Conservation (phyloP, 2,113 vertebrate species). For the Microcebus jonahi region DNA sequence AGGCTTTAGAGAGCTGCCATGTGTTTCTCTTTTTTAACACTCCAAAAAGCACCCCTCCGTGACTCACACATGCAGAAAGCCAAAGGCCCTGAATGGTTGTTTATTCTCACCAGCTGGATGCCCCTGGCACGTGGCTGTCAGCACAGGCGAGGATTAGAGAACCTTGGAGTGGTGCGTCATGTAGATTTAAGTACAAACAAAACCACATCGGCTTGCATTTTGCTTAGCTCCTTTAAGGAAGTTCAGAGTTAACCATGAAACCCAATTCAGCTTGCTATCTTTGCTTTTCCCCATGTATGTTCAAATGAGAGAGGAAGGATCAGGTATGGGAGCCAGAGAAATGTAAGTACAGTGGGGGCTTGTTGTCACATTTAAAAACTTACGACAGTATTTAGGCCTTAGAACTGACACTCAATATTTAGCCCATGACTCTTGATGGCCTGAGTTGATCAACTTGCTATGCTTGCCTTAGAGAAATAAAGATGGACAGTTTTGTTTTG, state of each 20-base stretch:
- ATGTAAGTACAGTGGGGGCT: neutral
- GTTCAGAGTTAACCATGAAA: slow-evolving; percentile 61
- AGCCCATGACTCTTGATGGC: neutral
- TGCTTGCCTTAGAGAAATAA: neutral
- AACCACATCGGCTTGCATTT: slow-evolving; percentile 41
- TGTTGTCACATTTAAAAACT: slow-evolving; percentile 12
- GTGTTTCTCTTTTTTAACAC: slow-evolving; percentile 87
- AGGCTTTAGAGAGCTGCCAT: slow-evolving; percentile 84
- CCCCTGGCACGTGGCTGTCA: slow-evolving; percentile 63
- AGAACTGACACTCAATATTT: neutral
- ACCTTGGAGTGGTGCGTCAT: slow-evolving; percentile 53
- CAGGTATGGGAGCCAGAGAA: neutral
- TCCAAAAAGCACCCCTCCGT: slow-evolving; percentile 82
- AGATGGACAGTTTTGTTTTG: too few relatives aligned
- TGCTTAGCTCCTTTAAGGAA: slow-evolving; percentile 44
- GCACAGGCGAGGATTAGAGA: slow-evolving; percentile 70
- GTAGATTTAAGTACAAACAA: slow-evolving; percentile 66
- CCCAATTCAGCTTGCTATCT: neutral
- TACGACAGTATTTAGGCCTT: neutral
- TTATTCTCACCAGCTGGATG: slow-evolving; percentile 81
- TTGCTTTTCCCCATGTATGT: neutral
- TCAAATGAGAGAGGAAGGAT: neutral
- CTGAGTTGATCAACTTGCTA: neutral
- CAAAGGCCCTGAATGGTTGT: slow-evolving; percentile 81
- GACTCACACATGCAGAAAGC: slow-evolving; percentile 84